These are phyloP conservation scores for Petrophora chlorosata DNA, from an alignment of 2,888 invertebrate species.

Conservation along the genomic window DNA sequence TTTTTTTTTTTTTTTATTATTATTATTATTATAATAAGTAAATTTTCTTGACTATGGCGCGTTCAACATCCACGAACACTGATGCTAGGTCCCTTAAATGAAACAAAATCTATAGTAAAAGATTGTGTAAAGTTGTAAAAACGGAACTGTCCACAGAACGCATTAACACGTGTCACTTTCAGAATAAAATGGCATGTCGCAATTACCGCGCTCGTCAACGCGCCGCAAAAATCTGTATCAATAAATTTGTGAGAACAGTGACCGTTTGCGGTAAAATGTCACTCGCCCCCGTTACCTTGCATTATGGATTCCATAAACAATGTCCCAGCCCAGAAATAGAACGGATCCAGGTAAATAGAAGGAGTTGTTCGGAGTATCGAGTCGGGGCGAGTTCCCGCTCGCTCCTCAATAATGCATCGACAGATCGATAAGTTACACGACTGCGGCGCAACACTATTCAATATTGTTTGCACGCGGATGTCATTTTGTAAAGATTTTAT, in stretches of 20 bases:
- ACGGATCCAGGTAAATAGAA: conserved; percentile 59
- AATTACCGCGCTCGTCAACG: too few species aligned
- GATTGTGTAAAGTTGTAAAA: too few species aligned
- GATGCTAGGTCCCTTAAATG: too few species aligned
- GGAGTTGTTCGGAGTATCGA: conserved; percentile 49
- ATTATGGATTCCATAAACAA: conserved; percentile 79
- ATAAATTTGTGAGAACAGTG: conserved; percentile 38
- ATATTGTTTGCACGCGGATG: conserved; percentile 46
- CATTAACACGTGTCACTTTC: too few species aligned
- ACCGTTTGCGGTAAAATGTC: conserved; percentile 64
- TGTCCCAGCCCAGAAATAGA: conserved; percentile 69
- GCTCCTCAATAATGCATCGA: conserved; percentile 75
- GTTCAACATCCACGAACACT: too few species aligned
- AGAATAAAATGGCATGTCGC: too few species aligned
- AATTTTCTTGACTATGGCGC: too few species aligned
- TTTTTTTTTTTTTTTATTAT: too few species aligned
- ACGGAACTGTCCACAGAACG: too few species aligned
- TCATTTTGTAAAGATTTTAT: conserved; percentile 28
- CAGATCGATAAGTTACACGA: conserved; percentile 67
- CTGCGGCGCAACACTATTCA: conserved; percentile 56
- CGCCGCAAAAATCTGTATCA: conserved; percentile 22
- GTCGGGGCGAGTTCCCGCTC: conserved; percentile 51
- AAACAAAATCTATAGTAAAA: too few species aligned
- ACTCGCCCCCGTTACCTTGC: conserved; percentile 50
- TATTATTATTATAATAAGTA: too few species aligned